phyloP scores from a whole-genome alignment of 2,113 vertebrate species.

The Podarcis muralis region DNA sequence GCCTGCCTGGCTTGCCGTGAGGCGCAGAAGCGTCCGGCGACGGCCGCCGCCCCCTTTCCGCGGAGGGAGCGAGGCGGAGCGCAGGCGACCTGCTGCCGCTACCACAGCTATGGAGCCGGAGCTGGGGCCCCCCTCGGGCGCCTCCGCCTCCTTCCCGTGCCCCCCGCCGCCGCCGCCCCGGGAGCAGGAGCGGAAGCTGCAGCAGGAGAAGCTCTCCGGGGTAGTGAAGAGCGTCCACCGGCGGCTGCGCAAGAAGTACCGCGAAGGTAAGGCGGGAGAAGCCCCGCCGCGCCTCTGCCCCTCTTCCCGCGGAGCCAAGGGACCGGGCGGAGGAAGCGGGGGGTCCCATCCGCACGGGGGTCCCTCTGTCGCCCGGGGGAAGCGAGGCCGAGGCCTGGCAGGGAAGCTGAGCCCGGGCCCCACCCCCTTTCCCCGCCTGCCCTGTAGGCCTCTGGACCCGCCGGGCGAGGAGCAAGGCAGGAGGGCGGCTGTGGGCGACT shows the following conservation, averaged over 20 bases:
- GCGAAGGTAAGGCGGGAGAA: slow-evolving; percentile 83
- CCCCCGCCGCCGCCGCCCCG: slow-evolving; percentile 25
- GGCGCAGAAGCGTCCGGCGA: not conserved
- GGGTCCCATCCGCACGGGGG: not conserved
- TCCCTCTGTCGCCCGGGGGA: not conserved
- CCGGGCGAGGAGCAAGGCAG: not conserved
- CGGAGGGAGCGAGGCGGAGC: not conserved
- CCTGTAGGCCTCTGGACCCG: no score
- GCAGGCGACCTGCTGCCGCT: not conserved
- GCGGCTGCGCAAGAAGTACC: slow-evolving; percentile 94
- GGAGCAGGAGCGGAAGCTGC: slow-evolving; percentile 77
- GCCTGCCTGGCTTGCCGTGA: not conserved
- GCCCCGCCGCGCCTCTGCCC: rapidly evolving
- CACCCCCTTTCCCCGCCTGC: not conserved
- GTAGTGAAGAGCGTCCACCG: slow-evolving; percentile 94
- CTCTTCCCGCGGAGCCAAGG: no score
- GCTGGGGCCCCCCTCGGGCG: not conserved
- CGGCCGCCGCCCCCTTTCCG: not conserved
- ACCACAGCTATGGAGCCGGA: slow-evolving; percentile 50
- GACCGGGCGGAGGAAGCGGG: no score
- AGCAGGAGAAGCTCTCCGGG: slow-evolving; percentile 94
- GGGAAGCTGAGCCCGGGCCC: not conserved
- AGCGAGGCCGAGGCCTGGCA: no score
- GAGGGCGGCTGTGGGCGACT: not conserved
- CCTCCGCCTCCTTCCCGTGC: not conserved